These are phyloP conservation scores for Paramuricea clavata DNA, from an alignment of 92 coral and sea anemone genomes.

Conservation along the genomic window DNA sequence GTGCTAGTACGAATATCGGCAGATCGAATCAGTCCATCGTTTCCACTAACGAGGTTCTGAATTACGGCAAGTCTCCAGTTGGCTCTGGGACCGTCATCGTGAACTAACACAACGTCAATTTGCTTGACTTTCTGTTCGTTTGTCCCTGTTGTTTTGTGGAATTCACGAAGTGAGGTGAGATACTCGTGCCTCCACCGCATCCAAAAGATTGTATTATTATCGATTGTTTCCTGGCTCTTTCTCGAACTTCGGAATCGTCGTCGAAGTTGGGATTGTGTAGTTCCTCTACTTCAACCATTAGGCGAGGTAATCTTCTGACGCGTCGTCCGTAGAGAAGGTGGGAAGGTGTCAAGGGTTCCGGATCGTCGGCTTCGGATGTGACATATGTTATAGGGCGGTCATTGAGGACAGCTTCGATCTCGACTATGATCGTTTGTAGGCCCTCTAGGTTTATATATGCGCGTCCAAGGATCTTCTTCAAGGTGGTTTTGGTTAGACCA, in stretches of 20 bases:
- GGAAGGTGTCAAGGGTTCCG: slow-evolving; percentile 44
- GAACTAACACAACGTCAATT: slow-evolving; percentile 57
- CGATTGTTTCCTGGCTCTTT: no score
- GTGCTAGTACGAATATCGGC: slow-evolving; percentile 63
- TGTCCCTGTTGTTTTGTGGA: slow-evolving; percentile 52
- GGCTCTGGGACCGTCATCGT: slow-evolving; percentile 50
- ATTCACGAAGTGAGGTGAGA: slow-evolving; percentile 26
- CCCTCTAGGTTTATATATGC: not conserved
- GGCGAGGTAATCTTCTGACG: not conserved
- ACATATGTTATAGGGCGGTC: not conserved
- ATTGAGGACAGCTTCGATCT: not conserved
- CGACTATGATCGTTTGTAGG: not conserved
- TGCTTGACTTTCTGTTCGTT: slow-evolving; percentile 43
- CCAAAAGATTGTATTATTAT: not conserved
- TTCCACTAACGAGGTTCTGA: no score
- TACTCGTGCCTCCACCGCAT: not conserved
- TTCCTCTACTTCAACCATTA: not conserved
- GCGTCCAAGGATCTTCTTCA: not conserved
- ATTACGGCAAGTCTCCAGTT: slow-evolving; percentile 65
- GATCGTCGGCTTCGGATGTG: not conserved
- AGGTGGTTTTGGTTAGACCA: slow-evolving; percentile 55
- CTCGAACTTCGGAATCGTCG: not conserved
- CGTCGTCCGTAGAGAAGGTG: slow-evolving; percentile 28
- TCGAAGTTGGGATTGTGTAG: not conserved
- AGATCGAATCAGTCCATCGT: slow-evolving; percentile 57